These are phyloP conservation scores for Trichopoda pennipes DNA, from an alignment of 2,888 invertebrate species.

Conservation along the genomic window DNA sequence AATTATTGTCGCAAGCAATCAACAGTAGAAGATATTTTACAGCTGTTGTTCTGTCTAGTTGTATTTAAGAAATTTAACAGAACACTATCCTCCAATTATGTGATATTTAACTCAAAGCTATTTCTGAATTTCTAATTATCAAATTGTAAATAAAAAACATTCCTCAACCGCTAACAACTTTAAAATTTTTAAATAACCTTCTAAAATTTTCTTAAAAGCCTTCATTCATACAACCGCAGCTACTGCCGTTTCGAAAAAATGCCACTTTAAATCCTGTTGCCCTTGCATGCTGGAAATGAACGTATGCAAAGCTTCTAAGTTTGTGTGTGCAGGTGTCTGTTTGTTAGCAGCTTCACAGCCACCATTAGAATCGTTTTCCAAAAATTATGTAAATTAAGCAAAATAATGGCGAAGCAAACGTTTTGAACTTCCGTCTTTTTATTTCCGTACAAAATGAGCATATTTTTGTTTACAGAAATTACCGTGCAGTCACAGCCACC, in stretches of 20 bases:
- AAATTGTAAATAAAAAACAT: background rate
- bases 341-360: constrained; percentile 21
- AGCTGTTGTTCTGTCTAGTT: background rate
- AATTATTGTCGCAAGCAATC: no score
- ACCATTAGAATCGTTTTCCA: constrained; percentile 63
- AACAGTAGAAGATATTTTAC: no score
- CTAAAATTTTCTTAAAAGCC: constrained; percentile 16
- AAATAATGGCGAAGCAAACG: constrained; percentile 66
- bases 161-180: constrained; percentile 28
- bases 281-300: background rate
- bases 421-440: constrained; percentile 66
- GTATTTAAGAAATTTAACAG: background rate
- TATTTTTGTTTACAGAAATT: constrained; percentile 57
- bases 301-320: background rate
- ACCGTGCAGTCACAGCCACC: constrained; percentile 26
- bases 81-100: background rate
- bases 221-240: constrained; percentile 2
- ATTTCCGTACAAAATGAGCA: constrained; percentile 65
- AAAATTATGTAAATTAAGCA: constrained; percentile 68
- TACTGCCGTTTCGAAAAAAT: background rate
- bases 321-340: background rate
- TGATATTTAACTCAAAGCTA: constrained; percentile 23
- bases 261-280: constrained; percentile 14
- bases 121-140: constrained; percentile 19
- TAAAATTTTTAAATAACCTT: constrained; percentile 13